Percentiles rank a stretch among this genome's conserved stretches.
phyloP scores from a whole-genome alignment of 1,140 invertebrate genomes.

The Drosophila pandora region DNA sequence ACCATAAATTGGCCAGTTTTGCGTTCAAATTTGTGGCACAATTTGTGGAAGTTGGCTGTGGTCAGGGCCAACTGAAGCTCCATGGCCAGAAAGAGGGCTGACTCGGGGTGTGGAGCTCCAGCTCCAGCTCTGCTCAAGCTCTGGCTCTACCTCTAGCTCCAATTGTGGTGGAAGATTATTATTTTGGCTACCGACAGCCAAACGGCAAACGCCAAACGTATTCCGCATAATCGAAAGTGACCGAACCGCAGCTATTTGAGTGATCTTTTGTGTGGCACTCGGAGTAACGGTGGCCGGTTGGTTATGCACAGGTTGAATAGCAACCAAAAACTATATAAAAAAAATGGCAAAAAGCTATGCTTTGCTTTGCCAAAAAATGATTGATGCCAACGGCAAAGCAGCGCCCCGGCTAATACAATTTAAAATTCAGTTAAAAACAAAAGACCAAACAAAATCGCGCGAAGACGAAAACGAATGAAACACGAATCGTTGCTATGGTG shows the following conservation, averaged over 20 bases:
- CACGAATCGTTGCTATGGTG: not conserved
- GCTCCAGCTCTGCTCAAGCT: not conserved
- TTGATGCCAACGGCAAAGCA: slow-evolving; percentile 66
- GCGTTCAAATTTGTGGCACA: slow-evolving; percentile 79
- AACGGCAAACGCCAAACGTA: slow-evolving; percentile 60
- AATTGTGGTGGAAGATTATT: slow-evolving; percentile 76
- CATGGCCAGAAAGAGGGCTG: slow-evolving; percentile 6
- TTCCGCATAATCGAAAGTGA: slow-evolving; percentile 83
- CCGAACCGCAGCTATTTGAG: slow-evolving; percentile 74
- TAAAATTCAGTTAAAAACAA: slow-evolving; percentile 77
- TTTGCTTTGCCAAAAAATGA: slow-evolving; percentile 59
- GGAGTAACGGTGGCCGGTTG: slow-evolving; percentile 57
- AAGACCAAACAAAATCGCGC: slow-evolving; percentile 30
- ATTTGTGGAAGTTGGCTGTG: slow-evolving; percentile 80
- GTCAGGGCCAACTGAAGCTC: slow-evolving; percentile 72
- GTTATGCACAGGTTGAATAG: slow-evolving; percentile 67
- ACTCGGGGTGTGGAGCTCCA: not conserved
- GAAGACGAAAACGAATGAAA: slow-evolving; percentile 14
- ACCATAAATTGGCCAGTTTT: slow-evolving; percentile 82
- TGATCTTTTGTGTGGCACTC: slow-evolving; percentile 66
- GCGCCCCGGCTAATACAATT: slow-evolving; percentile 71
- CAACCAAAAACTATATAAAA: slow-evolving; percentile 14
- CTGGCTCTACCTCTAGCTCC: slow-evolving; percentile 26
- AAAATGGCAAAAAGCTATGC: slow-evolving; percentile 9
- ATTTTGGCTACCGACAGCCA: slow-evolving; percentile 73